phyloP scores from a whole-genome alignment of 2,113 vertebrate genomes.

The Phylloscopus trochiloides region DNA sequence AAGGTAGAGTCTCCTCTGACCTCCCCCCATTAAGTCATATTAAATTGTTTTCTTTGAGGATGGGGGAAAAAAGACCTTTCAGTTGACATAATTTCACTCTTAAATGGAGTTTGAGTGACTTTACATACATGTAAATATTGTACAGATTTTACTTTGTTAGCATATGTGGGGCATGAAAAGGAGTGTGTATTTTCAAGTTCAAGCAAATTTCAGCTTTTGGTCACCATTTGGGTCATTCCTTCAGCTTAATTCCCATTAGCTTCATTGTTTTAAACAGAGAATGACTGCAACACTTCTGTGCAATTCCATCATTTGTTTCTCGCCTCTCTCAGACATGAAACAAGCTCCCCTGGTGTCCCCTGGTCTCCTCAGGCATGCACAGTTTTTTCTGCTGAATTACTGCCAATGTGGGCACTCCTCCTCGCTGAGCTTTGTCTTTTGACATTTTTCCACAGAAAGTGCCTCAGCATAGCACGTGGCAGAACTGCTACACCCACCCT shows the following conservation, averaged over 20 bases:
- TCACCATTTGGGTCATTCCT: neutral
- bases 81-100: neutral
- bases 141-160: neutral
- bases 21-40: neutral
- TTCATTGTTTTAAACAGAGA: neutral
- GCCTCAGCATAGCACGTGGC: neutral
- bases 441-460: neutral
- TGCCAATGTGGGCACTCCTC: neutral
- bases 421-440: neutral
- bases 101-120: neutral
- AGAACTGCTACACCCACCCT: neutral
- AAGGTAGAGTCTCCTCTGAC: neutral
- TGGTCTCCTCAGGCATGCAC: neutral
- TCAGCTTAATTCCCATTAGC: rapidly evolving
- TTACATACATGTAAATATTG: neutral
- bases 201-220: neutral
- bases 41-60: neutral
- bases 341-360: neutral
- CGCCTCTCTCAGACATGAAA: neutral
- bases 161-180: neutral
- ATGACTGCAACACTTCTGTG: neutral
- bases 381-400: neutral
- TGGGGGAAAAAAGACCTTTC: neutral
- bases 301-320: neutral
- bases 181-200: neutral